phyloP scores from a whole-genome alignment of 2,113 vertebrate species.

The Eolophus roseicapilla region DNA sequence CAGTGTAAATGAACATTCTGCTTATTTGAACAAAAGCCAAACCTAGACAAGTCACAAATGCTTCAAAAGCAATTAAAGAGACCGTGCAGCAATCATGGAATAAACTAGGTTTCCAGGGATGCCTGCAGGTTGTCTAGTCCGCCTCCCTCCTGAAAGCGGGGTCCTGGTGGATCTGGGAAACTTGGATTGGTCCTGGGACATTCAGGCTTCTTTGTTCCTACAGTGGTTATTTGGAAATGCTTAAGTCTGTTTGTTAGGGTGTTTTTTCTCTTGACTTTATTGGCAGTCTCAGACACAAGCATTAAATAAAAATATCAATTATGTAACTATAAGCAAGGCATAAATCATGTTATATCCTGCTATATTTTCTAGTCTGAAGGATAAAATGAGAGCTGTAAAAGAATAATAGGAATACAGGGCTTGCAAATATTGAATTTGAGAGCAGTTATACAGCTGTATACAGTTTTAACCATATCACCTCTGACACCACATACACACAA shows the following conservation, averaged over 20 bases:
- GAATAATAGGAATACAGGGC: not conserved
- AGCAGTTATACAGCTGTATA: not conserved
- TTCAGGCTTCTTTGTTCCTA: not conserved
- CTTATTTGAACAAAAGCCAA: not conserved
- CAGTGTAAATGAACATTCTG: not conserved
- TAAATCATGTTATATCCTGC: not conserved
- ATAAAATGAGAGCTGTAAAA: not conserved
- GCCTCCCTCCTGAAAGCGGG: not conserved
- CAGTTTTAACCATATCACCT: not conserved
- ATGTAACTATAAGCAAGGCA: not conserved
- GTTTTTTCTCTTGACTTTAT: not conserved
- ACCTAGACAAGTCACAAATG: not conserved
- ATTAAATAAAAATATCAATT: slow-evolving; percentile 2
- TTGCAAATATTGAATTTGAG: not conserved
- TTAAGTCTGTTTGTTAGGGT: not conserved
- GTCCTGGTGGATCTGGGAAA: not conserved
- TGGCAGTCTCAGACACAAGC: not conserved
- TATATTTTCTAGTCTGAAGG: not conserved
- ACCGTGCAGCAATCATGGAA: not conserved
- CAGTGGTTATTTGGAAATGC: not conserved
- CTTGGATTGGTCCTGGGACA: not conserved
- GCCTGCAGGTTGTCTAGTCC: not conserved
- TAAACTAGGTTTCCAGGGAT: not conserved
- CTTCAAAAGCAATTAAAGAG: slow-evolving; percentile 12
- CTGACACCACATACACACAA: not conserved